phyloP scores from a whole-genome alignment of 1,140 invertebrate species.

The Thaumetopoea pityocampa region DNA sequence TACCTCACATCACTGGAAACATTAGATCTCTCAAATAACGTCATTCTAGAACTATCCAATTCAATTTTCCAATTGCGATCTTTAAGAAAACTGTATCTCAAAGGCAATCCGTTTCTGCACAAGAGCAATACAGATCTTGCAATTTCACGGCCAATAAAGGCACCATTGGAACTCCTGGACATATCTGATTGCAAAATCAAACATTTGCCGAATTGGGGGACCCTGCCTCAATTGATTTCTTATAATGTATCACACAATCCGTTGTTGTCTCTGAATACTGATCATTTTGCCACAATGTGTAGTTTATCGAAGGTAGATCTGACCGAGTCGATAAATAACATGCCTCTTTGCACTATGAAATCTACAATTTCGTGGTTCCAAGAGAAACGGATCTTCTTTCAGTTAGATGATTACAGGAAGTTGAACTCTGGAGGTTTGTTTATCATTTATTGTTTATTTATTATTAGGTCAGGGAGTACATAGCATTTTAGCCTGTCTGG shows the following conservation, averaged over 20 bases:
- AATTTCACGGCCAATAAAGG: conserved; percentile 72
- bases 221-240: conserved; percentile 61
- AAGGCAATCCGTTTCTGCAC: conserved; percentile 74
- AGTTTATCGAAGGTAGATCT: conserved; percentile 63
- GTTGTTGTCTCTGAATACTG: conserved; percentile 37
- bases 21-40: conserved; percentile 78
- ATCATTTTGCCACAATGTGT: conserved; percentile 62
- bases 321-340: conserved; percentile 49
- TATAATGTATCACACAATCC: conserved; percentile 71
- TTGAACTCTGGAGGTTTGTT: conserved; percentile 56
- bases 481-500: too few species aligned
- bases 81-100: conserved; percentile 77
- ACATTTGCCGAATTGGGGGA: conserved; percentile 73
- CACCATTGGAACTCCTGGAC: conserved; percentile 76
- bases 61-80: conserved; percentile 76
- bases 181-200: conserved; percentile 75
- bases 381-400: conserved; percentile 49
- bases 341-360: conserved; percentile 52
- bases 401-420: conserved; percentile 49
- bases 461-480: too few species aligned
- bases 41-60: conserved; percentile 73
- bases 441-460: too few species aligned
- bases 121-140: conserved; percentile 51
- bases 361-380: conserved; percentile 57
- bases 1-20: conserved; percentile 73